Conservation (phyloP, 2,113 vertebrate species). For the Poeciliopsis occidentalis region DNA sequence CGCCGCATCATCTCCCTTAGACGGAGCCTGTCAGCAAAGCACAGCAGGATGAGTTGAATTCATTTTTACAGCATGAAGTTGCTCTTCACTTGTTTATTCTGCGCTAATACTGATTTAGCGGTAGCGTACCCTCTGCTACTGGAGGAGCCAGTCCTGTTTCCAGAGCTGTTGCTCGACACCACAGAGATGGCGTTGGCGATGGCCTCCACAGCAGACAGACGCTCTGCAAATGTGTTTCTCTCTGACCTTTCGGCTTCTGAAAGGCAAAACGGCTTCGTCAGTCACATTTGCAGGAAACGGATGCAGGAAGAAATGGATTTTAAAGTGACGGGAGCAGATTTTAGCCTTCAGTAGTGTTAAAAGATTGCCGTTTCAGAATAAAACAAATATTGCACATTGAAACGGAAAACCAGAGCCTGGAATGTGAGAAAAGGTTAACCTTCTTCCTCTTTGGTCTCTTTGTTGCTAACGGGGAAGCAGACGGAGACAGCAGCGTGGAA, state of each 20-base stretch:
- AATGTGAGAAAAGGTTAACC: constrained; percentile 75
- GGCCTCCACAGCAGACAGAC: constrained; percentile 96
- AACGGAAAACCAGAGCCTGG: background rate
- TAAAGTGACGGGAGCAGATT: background rate
- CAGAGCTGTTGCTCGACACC: constrained; percentile 97
- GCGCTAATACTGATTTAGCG: background rate
- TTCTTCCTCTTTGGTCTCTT: constrained; percentile 99
- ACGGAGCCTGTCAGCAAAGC: constrained; percentile 82
- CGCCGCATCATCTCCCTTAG: constrained; percentile 98
- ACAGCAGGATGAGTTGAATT: background rate
- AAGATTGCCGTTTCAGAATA: background rate
- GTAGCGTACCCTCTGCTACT: constrained; percentile 92
- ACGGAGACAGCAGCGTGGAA: constrained; percentile 96
- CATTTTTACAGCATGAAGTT: too few relatives aligned
- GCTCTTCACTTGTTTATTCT: background rate
- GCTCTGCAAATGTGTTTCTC: constrained; percentile 96
- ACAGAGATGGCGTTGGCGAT: constrained; percentile 99
- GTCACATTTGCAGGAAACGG: constrained; percentile 7
- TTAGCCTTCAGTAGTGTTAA: background rate
- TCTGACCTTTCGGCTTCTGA: constrained; percentile 98
- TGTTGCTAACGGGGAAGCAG: constrained; percentile 98
- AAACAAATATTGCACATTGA: background rate
- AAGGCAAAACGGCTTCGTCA: constrained; percentile 64
- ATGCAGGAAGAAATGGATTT: background rate
- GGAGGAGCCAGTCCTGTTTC: constrained; percentile 94